These are phyloP conservation scores for Bombus turneri DNA, from an alignment of 1,140 invertebrate genomes.

Conservation along the genomic window DNA sequence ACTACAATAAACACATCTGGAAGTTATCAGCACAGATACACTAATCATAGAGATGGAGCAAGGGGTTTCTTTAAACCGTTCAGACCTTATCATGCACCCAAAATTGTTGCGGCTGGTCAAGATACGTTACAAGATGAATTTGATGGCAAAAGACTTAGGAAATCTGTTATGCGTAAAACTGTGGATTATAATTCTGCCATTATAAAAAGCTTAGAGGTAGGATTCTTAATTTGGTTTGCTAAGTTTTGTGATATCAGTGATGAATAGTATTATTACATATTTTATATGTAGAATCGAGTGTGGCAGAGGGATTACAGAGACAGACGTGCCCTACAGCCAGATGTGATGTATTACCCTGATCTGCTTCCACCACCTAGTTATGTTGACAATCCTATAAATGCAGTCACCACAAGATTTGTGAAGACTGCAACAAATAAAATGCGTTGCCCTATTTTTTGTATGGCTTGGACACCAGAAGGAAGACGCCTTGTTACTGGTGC, in stretches of 20 bases:
- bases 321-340: slow-evolving; percentile 93
- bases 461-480: slow-evolving; percentile 99
- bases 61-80: slow-evolving; percentile 81
- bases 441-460: slow-evolving; percentile 98
- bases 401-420: slow-evolving; percentile 97
- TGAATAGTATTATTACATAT: neutral
- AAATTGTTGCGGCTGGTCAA: slow-evolving; percentile 76
- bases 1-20: slow-evolving; percentile 79
- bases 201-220: slow-evolving; percentile 94
- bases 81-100: slow-evolving; percentile 81
- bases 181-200: slow-evolving; percentile 99
- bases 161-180: slow-evolving; percentile 98
- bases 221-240: slow-evolving; percentile 3
- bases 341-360: slow-evolving; percentile 94
- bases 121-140: slow-evolving; percentile 89
- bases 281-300: slow-evolving; percentile 88
- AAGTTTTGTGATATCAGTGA: neutral
- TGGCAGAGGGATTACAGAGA: slow-evolving; percentile 97
- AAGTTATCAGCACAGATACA: slow-evolving; percentile 78
- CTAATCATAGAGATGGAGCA: slow-evolving; percentile 77
- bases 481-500: slow-evolving; percentile 98
- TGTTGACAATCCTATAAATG: slow-evolving; percentile 97
- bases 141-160: slow-evolving; percentile 97
- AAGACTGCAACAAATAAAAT: slow-evolving; percentile 99
- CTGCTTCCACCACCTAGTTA: slow-evolving; percentile 94